These are phyloP conservation scores for Amblyopsis hoosieri DNA, from an alignment of 2,797 vertebrate genomes.

Conservation along the genomic window DNA sequence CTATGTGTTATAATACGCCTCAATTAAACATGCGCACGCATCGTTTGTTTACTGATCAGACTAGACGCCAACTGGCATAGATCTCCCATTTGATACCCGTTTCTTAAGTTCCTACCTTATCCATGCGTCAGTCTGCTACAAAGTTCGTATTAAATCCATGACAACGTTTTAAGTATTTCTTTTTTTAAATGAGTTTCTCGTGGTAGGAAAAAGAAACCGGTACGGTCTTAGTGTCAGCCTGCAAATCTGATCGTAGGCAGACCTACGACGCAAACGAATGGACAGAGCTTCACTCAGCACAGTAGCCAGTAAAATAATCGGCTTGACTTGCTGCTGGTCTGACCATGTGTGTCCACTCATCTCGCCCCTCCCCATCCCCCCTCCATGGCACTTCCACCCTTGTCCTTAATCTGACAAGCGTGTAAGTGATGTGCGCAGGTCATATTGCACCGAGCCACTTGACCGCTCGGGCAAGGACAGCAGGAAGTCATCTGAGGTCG, in stretches of 20 bases:
- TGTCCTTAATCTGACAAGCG: slow-evolving; percentile 7
- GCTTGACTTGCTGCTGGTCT: slow-evolving; percentile 73
- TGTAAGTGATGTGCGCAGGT: slow-evolving; percentile 28
- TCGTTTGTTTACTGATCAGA: slow-evolving; percentile 32
- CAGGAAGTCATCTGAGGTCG: slow-evolving; percentile 1
- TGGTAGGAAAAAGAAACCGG: too few species aligned
- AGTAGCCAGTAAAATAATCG: slow-evolving; percentile 61
- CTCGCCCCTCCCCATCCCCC: slow-evolving; percentile 30
- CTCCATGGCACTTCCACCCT: slow-evolving; percentile 12
- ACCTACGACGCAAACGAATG: slow-evolving; percentile 43
- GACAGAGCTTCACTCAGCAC: slow-evolving; percentile 43
- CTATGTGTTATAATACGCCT: background rate
- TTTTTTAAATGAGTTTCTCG: too few species aligned
- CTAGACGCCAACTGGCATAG: slow-evolving; percentile 2
- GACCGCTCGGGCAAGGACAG: background rate
- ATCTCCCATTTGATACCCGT: background rate
- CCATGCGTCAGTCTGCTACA: too few species aligned
- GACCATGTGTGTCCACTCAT: slow-evolving; percentile 36
- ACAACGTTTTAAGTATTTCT: too few species aligned
- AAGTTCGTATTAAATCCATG: too few species aligned
- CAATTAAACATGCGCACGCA: background rate
- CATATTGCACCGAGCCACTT: slow-evolving; percentile 18
- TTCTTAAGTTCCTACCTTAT: background rate
- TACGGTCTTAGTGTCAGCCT: too few species aligned
- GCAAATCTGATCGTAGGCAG: slow-evolving; percentile 20